A percentile compares a stretch with the other conserved stretches of the same genome.
These are phyloP conservation scores for Cryptotermes secundus DNA, from an alignment of 1,140 invertebrate species.

Conservation along the genomic window DNA sequence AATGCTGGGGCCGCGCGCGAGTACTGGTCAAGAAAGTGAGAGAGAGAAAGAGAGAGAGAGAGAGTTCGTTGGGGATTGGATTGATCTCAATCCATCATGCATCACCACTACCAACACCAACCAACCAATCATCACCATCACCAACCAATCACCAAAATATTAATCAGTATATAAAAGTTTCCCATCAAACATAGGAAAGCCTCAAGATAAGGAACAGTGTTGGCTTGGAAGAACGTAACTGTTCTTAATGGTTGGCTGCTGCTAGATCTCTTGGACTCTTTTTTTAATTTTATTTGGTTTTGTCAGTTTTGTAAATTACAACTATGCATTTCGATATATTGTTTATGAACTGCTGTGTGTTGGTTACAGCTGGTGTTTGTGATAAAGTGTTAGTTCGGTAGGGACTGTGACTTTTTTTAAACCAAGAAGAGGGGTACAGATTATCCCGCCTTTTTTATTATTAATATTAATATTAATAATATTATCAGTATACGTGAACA, in stretches of 20 bases:
- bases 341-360: constrained; percentile 5
- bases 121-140: constrained; percentile 16
- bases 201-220: not conserved
- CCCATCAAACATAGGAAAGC: not conserved
- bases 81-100: not conserved
- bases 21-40: too few species aligned
- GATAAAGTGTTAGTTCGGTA: not conserved
- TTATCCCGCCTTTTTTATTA: constrained; percentile 6
- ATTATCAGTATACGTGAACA: constrained; percentile 27
- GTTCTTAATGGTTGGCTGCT: not conserved
- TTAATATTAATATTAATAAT: not conserved
- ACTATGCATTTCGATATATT: not conserved
- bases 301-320: not conserved
- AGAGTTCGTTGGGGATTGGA: not conserved
- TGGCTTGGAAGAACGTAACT: not conserved
- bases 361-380: not conserved
- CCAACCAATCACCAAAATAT: constrained; percentile 19
- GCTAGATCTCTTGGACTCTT: not conserved
- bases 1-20: not conserved
- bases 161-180: not conserved
- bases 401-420: not conserved
- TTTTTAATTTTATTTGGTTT: not conserved
- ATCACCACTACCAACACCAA: constrained; percentile 18
- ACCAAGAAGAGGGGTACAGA: not conserved
- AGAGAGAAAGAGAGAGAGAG: not conserved